Base-by-base conservation (phyloP, 2,113 vertebrate species). In the Chaetorhynchus papuensis region DNA sequence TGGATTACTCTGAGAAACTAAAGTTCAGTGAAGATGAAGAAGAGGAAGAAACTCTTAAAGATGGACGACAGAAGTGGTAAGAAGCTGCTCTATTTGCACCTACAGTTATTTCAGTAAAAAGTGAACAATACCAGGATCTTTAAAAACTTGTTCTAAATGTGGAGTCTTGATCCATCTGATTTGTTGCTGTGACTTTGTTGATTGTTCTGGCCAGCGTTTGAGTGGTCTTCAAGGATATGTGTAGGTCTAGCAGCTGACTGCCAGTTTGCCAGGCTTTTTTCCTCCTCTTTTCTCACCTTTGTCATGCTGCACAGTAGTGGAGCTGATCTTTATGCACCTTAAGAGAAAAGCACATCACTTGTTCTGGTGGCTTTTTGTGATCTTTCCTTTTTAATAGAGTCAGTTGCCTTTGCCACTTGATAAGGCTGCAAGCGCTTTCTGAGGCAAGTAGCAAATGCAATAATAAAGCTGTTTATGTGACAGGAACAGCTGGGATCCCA, bases 11-110 rank as follows among this genome's bases (percentile, higher is more conserved):
- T 3, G 99, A 99, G 96, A 99, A 99, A 74, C 95, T 99, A 8
- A 99, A 99, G 89, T 99, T 99, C 94, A 99, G 99, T 75, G 99
- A 99, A 59, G 99, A 99, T 60, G 99, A 99, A 84, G 99, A 99
- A 10, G 99, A 99, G 54, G 99, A 99, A 64, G 99, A 99, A 19
- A 98, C 97, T 15, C 97, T 98, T 86, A 98, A 97, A 85, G 98
- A 99, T 2, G 99, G 98, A 94, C 98, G 97, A 82, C 98, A 98
- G 52, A 98, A 99, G 76, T 99, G 99, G 99, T 99, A 94, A 97
- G 98, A 83, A 19, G 4, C 63, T 16, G 1, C n/a, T 61, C 17
- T 61, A 4, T 68, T 80, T 4, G 2, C 11, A 60, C 13, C 16
- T 59, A 3, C 10, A 19, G 12, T 86, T 86, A 10, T 88, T 74